These are phyloP conservation scores for Embidobia sp. DNA, from an alignment of 2,888 invertebrate species.

Conservation along the genomic window DNA sequence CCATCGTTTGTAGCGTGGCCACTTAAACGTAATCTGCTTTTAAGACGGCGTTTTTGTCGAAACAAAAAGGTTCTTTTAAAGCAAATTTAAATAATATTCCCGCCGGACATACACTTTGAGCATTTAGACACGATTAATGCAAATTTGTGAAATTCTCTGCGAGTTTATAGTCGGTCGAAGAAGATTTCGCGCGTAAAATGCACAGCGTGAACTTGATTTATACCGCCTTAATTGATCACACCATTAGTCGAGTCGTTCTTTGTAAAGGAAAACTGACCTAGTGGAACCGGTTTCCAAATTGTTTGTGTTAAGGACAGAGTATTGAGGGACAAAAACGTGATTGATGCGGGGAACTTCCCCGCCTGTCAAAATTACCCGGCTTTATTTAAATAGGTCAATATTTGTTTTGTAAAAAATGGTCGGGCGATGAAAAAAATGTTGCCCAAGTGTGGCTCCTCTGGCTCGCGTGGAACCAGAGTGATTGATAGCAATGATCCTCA, in stretches of 20 bases:
- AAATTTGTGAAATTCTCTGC: slow-evolving; percentile 38
- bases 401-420: not conserved
- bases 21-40: slow-evolving; percentile 16
- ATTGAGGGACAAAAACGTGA: slow-evolving; percentile 22
- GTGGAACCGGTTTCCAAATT: slow-evolving; percentile 55
- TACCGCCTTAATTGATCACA: slow-evolving; percentile 54
- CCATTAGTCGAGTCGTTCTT: slow-evolving; percentile 48
- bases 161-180: slow-evolving; percentile 22
- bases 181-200: slow-evolving; percentile 40
- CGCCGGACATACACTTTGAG: slow-evolving; percentile 6
- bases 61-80: slow-evolving; percentile 13
- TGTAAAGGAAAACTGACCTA: slow-evolving; percentile 54
- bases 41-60: slow-evolving; percentile 1
- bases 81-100: slow-evolving; percentile 35
- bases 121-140: slow-evolving; percentile 38
- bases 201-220: slow-evolving; percentile 58
- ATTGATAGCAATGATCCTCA: slow-evolving; percentile 27
- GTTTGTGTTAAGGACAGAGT: slow-evolving; percentile 39
- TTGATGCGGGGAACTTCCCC: slow-evolving; percentile 24
- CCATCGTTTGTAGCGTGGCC: not conserved
- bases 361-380: not conserved
- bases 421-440: slow-evolving; percentile 11
- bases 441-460: too few relatives aligned
- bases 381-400: slow-evolving; percentile 12
- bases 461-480: slow-evolving; percentile 25